These are phyloP conservation scores for Trematomus bernacchii DNA, from an alignment of 2,797 vertebrate genomes.

Conservation along the genomic window DNA sequence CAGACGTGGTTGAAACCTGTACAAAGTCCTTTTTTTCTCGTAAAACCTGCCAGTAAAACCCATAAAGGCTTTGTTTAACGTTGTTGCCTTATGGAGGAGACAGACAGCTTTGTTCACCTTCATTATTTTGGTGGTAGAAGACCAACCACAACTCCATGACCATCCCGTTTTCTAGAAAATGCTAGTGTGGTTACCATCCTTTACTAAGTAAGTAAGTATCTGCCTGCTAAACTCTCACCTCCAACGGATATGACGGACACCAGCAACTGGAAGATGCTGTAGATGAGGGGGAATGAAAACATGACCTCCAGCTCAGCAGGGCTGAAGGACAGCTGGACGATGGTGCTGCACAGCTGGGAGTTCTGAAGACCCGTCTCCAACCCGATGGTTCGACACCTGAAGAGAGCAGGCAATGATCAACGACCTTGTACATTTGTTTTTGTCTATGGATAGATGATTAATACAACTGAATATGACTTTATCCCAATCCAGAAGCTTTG, in stretches of 20 bases:
- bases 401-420: not conserved
- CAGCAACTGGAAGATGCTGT: slow-evolving; percentile 94
- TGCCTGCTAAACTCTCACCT: slow-evolving; percentile 79
- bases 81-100: not conserved
- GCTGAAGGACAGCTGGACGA: slow-evolving; percentile 94
- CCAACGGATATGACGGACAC: slow-evolving; percentile 80
- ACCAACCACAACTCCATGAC: not conserved
- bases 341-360: slow-evolving; percentile 94
- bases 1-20: not conserved
- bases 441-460: not conserved
- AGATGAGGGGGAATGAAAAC: slow-evolving; percentile 97
- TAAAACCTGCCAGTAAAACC: not conserved
- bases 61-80: not conserved
- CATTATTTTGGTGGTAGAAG: not conserved
- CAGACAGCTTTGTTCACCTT: not conserved
- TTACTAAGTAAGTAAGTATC: not conserved
- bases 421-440: not conserved
- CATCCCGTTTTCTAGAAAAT: not conserved
- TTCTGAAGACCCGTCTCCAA: slow-evolving; percentile 98
- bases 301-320: slow-evolving; percentile 88
- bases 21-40: not conserved
- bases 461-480: not conserved
- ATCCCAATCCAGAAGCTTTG: not conserved
- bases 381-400: slow-evolving; percentile 94
- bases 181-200: too few relatives aligned